phyloP scores from a whole-genome alignment of 2,113 vertebrate genomes.

The Corapipo altera region DNA sequence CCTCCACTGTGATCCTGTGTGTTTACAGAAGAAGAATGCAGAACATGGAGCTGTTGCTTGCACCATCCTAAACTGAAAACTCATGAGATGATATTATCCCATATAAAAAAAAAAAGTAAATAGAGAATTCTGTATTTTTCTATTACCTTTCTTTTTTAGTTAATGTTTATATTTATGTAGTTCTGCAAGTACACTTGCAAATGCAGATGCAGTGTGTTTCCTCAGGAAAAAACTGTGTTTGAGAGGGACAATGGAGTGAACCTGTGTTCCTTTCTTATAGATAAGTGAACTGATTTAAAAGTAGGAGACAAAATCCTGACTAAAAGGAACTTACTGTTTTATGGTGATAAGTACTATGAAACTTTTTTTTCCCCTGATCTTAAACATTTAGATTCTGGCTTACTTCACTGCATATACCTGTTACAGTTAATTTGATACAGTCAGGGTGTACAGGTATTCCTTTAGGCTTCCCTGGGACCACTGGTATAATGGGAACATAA shows the following conservation, averaged over 20 bases:
- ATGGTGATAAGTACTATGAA: not conserved
- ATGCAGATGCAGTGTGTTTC: not conserved
- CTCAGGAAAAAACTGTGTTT: not conserved
- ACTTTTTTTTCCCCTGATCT: not conserved
- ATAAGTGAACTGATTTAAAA: not conserved
- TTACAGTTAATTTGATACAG: not conserved
- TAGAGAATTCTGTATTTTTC: not conserved
- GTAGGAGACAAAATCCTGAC: not conserved
- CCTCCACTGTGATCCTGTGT: not conserved
- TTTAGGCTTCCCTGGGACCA: not conserved
- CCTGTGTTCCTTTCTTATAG: not conserved
- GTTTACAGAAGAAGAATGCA: not conserved
- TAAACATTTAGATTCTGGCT: not conserved
- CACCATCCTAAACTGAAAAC: not conserved
- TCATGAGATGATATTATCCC: rapidly evolving
- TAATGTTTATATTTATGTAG: not conserved
- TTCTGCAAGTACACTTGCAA: not conserved
- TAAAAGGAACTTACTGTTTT: not conserved
- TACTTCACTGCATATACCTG: not conserved
- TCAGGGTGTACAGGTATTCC: not conserved
- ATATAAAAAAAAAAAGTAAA: not conserved
- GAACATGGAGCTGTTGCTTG: not conserved
- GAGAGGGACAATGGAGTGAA: not conserved
- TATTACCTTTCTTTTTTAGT: not conserved
- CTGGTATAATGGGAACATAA: not conserved